Conservation (phyloP, 2,113 vertebrate species). For the Rousettus leschenaultii region DNA sequence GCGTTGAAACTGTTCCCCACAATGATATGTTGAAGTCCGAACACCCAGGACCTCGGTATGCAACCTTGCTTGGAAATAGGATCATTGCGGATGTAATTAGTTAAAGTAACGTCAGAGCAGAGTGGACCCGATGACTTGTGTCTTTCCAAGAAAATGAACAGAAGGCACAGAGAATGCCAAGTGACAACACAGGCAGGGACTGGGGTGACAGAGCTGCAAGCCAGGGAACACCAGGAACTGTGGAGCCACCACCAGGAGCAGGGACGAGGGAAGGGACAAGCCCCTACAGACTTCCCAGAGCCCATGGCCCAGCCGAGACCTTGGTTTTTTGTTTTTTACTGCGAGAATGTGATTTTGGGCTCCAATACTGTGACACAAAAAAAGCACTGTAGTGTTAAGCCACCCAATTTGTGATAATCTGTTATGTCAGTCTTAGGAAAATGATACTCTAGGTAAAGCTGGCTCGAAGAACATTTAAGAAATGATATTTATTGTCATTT, state of each 20-base stretch:
- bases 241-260: background rate
- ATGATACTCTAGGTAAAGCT: background rate
- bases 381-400: background rate
- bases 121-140: too few relatives aligned
- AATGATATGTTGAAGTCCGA: background rate
- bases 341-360: background rate
- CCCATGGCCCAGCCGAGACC: background rate
- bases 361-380: background rate
- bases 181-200: background rate
- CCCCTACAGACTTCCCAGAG: fast-evolving
- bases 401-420: background rate
- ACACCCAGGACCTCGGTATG: background rate
- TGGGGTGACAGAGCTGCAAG: fast-evolving
- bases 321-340: background rate
- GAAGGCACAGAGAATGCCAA: background rate
- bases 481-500: background rate
- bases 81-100: background rate
- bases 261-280: background rate
- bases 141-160: background rate
- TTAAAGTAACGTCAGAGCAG: background rate
- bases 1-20: background rate
- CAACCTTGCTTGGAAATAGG: background rate
- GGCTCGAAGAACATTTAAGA: background rate
- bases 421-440: too few relatives aligned
- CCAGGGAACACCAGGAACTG: background rate